phyloP scores from a whole-genome alignment of 2,797 vertebrate genomes.

The Labeo calbasu region DNA sequence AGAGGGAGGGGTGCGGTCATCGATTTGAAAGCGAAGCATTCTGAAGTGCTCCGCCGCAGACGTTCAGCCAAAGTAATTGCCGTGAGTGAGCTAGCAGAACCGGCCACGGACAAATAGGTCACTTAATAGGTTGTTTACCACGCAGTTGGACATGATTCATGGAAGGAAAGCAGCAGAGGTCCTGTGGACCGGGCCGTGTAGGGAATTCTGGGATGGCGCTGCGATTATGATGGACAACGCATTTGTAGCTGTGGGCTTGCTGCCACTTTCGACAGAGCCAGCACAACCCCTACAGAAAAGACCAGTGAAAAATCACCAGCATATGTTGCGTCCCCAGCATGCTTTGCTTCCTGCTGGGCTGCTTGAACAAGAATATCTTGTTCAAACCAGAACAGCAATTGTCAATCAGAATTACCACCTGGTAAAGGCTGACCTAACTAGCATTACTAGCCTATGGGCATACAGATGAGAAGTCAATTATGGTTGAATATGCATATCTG shows the following conservation, averaged over 20 bases:
- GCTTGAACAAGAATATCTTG: not conserved
- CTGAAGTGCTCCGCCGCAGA: conserved; percentile 70
- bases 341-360: not conserved
- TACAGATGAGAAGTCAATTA: not conserved
- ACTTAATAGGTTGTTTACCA: conserved; percentile 82
- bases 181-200: not conserved
- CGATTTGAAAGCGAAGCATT: conserved; percentile 68
- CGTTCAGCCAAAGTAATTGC: conserved; percentile 78
- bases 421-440: not conserved
- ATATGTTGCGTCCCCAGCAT: conserved; percentile 5
- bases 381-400: conserved; percentile 1
- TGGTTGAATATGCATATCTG: not conserved
- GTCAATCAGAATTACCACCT: not conserved
- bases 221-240: conserved; percentile 32
- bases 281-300: not conserved
- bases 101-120: conserved; percentile 82
- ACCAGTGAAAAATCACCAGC: conserved; percentile 30
- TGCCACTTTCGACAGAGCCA: conserved; percentile 21
- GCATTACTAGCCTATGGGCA: not conserved
- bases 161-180: conserved; percentile 67
- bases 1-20: conserved; percentile 58
- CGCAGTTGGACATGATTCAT: conserved; percentile 75
- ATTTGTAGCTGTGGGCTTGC: conserved; percentile 25
- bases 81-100: conserved; percentile 75
- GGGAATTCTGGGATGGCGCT: conserved; percentile 38